Evolutionary conservation across 2,888 invertebrate species (phyloP).

Genomic region (Encarsia formosa): DNA sequence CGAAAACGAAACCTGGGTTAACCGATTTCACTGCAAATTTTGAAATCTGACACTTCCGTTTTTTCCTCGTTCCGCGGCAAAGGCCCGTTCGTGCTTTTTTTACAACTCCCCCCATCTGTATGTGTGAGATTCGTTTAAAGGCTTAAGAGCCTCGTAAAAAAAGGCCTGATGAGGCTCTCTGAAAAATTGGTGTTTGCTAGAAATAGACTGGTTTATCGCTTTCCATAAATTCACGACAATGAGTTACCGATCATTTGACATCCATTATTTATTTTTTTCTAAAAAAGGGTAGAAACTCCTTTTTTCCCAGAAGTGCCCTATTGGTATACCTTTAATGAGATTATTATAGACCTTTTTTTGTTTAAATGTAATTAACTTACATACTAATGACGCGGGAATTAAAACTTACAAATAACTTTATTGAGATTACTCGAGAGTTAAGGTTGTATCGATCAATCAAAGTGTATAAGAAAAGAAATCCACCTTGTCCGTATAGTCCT

Average conservation of each 20-base stretch:
- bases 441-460: no score
- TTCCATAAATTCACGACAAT: slow-evolving; percentile 18
- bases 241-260: slow-evolving; percentile 9
- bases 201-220: slow-evolving; percentile 11
- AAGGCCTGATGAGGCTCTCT: slow-evolving; percentile 31
- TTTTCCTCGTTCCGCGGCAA: slow-evolving; percentile 2
- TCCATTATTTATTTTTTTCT: no score
- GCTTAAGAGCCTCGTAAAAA: slow-evolving; percentile 51
- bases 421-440: no score
- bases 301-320: no score
- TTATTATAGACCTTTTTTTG: no score
- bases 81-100: slow-evolving; percentile 18
- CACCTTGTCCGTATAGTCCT: no score
- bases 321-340: no score
- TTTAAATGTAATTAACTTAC: no score
- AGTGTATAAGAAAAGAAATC: no score
- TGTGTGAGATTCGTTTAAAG: slow-evolving; percentile 43
- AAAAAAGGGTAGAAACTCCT: no score
- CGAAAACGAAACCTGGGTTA: slow-evolving; percentile 41
- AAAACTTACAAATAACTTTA: no score
- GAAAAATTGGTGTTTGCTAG: slow-evolving; percentile 21
- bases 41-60: slow-evolving; percentile 37
- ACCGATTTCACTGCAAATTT: slow-evolving; percentile 48
- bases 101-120: slow-evolving; percentile 24
- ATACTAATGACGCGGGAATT: no score